Evolutionary conservation across 2,797 vertebrate species (phyloP), one percentile per base, ranked within the genome.

Genomic region (Buceros bicornis): DNA sequence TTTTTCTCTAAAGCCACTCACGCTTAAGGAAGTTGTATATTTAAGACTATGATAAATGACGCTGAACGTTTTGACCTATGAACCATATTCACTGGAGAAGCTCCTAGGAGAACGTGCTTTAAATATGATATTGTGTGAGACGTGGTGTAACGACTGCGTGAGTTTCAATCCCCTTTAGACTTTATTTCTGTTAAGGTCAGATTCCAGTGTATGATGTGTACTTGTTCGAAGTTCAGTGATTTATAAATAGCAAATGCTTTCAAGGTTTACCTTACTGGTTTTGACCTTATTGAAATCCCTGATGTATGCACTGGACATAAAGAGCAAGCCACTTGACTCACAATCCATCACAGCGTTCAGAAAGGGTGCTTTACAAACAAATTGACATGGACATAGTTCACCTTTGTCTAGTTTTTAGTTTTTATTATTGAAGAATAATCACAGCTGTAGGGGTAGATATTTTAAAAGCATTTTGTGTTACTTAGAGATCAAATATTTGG

Each of bases 81-180:
- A 97, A 90, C 70, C 15, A 37, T 85, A 80, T 78, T 96, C 62
- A 73, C 66, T 71, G 58, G 33, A 80, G 58, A 82, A 69, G 24
- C 37, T 96, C 91, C 93, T 91, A 88, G 86, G 86, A 97, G 94
- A 97, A 95, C 0, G 6, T 88, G 82, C 58, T 92, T 95, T 97
- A 97, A 98, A 96, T 92, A 94, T 95, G 95, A 97, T 93, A 92
- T 78, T 85, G 56, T 96, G 83, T 90, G 73, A 96, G 87, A 90
- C 95, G 40, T 56, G 72, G 64, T 77, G 74, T 92, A 95, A 94
- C 1, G 13, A 84, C 82, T 87, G 87, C 70, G 77, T 82, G 85
- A 87, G 89, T 77, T 95, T 74, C 91, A 66, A 72, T 60, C 33
- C 62, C 66, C 84, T 71, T 95, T 87, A 94, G 86, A 72, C 80